Percentiles rank a stretch among this genome's conserved stretches.
These are phyloP conservation scores for Calyptommatus sinebrachiatus DNA, from an alignment of 2,113 vertebrate genomes.

Conservation along the genomic window DNA sequence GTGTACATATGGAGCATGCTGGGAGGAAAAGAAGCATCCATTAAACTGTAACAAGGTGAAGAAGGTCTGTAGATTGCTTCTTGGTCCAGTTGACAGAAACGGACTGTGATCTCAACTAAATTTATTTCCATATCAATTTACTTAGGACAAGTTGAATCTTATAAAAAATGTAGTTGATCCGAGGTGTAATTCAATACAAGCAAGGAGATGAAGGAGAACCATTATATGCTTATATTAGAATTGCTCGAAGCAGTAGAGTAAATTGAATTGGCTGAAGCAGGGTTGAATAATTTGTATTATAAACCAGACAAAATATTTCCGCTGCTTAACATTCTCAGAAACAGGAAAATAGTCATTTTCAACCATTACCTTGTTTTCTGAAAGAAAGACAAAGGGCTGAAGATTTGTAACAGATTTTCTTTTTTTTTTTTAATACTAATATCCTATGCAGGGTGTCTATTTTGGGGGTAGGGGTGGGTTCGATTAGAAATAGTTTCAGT, in stretches of 20 bases:
- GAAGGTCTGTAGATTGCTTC: too few relatives aligned
- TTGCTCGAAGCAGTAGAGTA: neutral
- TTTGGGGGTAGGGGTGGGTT: too few relatives aligned
- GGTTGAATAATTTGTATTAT: neutral
- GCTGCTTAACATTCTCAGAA: neutral
- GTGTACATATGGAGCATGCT: too few relatives aligned
- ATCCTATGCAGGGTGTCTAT: neutral
- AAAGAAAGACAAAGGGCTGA: neutral
- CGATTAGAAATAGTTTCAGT: too few relatives aligned
- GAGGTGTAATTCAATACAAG: neutral
- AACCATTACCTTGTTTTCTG: neutral
- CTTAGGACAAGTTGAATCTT: neutral
- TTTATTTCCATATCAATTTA: neutral
- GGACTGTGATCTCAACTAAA: neutral
- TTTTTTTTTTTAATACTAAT: neutral
- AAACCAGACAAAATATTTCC: neutral
- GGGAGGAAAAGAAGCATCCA: too few relatives aligned
- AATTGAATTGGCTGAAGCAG: neutral
- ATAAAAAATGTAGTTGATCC: neutral
- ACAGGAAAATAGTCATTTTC: neutral
- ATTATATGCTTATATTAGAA: neutral
- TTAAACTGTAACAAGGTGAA: too few relatives aligned
- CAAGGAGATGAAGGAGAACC: neutral
- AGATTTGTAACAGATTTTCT: neutral
- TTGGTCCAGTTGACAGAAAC: too few relatives aligned